Percentiles rank a stretch among this genome's conserved stretches.
phyloP scores from a whole-genome alignment of 2,888 invertebrate genomes.

The Nemoura dubitans region DNA sequence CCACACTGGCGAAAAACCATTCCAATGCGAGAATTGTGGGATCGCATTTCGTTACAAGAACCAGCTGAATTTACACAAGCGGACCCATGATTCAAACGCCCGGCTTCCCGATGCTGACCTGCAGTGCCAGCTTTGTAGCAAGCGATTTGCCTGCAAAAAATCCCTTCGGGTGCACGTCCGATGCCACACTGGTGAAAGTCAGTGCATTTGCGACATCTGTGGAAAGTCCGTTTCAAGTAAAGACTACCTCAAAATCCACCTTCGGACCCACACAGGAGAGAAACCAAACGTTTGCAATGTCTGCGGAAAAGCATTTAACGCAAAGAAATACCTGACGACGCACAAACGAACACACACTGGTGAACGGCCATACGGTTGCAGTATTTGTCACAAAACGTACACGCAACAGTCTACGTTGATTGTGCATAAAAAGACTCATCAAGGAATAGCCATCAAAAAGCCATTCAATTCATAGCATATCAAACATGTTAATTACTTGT shows the following conservation, averaged over 20 bases:
- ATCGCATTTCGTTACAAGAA: constrained; percentile 47
- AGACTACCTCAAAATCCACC: constrained; percentile 70
- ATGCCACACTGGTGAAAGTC: constrained; percentile 60
- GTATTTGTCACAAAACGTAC: constrained; percentile 56
- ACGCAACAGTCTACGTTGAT: constrained; percentile 57
- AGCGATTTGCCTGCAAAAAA: constrained; percentile 59
- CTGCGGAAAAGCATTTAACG: constrained; percentile 60
- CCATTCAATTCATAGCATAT: constrained; percentile 56
- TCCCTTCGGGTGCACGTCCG: constrained; percentile 59
- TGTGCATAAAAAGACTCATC: constrained; percentile 53
- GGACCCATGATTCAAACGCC: constrained; percentile 57
- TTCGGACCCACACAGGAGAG: constrained; percentile 70
- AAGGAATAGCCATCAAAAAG: background rate
- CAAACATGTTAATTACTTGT: constrained; percentile 55
- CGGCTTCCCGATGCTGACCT: constrained; percentile 59
- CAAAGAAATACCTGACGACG: constrained; percentile 53
- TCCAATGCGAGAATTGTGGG: constrained; percentile 63
- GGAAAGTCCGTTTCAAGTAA: constrained; percentile 68
- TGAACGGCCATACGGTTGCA: constrained; percentile 55
- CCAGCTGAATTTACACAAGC: constrained; percentile 55
- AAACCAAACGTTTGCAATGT: constrained; percentile 69
- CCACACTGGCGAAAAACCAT: constrained; percentile 66
- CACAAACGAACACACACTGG: constrained; percentile 57
- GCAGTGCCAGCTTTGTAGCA: constrained; percentile 59
- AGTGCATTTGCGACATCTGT: constrained; percentile 69